Evolutionary conservation across 2,113 vertebrate species (phyloP).

Genomic region (Ailuropoda melanoleuca): DNA sequence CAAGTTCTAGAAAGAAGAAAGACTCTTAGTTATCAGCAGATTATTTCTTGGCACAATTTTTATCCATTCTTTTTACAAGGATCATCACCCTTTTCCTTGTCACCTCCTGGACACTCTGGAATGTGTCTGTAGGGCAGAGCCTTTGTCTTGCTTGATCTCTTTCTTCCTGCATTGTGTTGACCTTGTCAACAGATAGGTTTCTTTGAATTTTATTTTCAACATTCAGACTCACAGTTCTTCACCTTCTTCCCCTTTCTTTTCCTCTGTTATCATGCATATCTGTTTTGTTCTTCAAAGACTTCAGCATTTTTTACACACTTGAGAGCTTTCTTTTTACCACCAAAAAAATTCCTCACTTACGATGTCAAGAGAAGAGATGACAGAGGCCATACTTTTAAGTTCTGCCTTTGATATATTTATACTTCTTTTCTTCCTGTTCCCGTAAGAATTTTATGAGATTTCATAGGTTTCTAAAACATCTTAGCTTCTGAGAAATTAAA

Average conservation of each 20-base stretch:
- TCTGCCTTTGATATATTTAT: neutral
- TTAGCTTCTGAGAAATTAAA: neutral
- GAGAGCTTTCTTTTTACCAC: neutral
- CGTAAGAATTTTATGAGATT: neutral
- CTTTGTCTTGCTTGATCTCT: neutral
- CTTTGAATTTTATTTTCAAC: neutral
- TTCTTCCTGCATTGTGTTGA: neutral
- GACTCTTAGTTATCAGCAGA: neutral
- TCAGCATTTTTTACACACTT: neutral
- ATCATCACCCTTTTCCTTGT: neutral
- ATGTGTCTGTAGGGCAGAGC: neutral
- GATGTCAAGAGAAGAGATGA: neutral
- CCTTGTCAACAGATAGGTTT: neutral
- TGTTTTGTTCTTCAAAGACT: neutral
- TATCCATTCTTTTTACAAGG: slow-evolving; percentile 16
- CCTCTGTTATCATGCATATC: neutral
- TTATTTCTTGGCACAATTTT: slow-evolving; percentile 27
- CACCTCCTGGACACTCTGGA: neutral
- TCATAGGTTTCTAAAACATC: neutral
- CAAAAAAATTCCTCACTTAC: neutral
- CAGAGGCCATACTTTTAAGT: neutral
- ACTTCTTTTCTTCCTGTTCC: neutral
- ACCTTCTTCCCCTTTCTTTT: neutral
- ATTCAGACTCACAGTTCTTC: neutral
- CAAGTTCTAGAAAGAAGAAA: slow-evolving; percentile 13